Evolutionary conservation across 1,140 invertebrate genomes (phyloP), one percentile per base, ranked within the genome.

Genomic region (Platyscapa corneri): DNA sequence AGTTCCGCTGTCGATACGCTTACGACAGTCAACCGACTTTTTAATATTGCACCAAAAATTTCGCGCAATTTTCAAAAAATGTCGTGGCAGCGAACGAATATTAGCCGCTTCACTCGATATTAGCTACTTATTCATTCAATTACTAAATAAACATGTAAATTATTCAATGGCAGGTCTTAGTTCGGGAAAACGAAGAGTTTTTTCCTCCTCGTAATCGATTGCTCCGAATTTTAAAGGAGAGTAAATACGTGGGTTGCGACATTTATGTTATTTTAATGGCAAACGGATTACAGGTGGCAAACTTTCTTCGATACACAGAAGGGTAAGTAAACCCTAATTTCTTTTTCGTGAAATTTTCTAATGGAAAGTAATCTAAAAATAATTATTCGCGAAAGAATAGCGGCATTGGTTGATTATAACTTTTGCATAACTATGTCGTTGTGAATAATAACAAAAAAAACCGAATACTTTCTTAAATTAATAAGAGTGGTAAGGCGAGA

Each of bases 181-280:
- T 96, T 5, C 92, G 94, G 67, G 95, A 96, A 53, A 94, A 93
- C 42, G 96, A 97, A 89, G 94, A 96, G 91, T 92, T 97, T 12
- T 88, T 94, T 12, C 94, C 94, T 0, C 96, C 96, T 1, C 94
- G 94, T 77, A 93, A 91, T 83, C 89, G 92, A 79, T 94, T 95
- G 1, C 85, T 95, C 75, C 91, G 92, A 79, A 93, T 95, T 8
- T 90, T 97, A 49, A 88, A 90, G 20, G 91, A 94, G 77, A 94
- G 95, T 14, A 94, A 94, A 88, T 93, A 93, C 87, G 93, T 95
- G 32, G 95, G 95, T 30, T 97, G 97, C 89, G 94, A 96, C 88
- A 91, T 94, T 18, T 96, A 97, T 88, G 89, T 97, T 70, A 95
- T 97, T 87, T 93, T 97, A 27, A 91, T 97, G n/a, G 91, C 95